A percentile compares a stretch with the other conserved stretches of the same genome.
Conservation (phyloP, 2,797 vertebrate genomes). For the Knipowitschia caucasica region DNA sequence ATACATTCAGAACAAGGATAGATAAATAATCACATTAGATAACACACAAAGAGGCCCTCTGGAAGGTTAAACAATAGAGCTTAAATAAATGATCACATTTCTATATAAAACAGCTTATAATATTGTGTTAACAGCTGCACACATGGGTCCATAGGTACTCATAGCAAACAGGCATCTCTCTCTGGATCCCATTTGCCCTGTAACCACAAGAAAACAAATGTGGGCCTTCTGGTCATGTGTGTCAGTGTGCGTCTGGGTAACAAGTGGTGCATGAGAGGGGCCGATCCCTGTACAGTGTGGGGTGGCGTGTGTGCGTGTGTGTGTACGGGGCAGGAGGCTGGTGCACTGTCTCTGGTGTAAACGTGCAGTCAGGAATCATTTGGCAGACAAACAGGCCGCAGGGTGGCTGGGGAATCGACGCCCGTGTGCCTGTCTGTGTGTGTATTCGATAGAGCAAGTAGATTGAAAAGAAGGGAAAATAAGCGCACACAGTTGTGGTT, state of each 20-base stretch:
- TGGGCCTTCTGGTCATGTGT: conserved; percentile 59
- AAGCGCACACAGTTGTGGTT: conserved; percentile 80
- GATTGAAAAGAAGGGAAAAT: conserved; percentile 41
- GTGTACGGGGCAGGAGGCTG: conserved; percentile 45
- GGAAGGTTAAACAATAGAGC: background rate
- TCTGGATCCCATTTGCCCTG: conserved; percentile 65
- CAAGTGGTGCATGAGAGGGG: conserved; percentile 68
- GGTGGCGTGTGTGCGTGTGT: conserved; percentile 48
- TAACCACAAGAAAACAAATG: conserved; percentile 72
- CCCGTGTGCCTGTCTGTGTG: conserved; percentile 60
- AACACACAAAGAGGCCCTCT: background rate
- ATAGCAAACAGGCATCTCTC: conserved; percentile 50
- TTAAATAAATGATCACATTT: background rate
- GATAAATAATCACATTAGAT: background rate
- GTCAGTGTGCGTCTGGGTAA: conserved; percentile 53
- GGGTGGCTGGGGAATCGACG: conserved; percentile 69
- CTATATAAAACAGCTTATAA: background rate
- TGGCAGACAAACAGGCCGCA: conserved; percentile 78
- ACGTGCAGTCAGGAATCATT: conserved; percentile 81
- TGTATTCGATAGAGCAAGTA: conserved; percentile 60
- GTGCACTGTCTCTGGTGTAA: conserved; percentile 77
- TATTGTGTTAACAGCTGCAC: background rate
- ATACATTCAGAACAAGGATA: no score
- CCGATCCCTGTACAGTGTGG: conserved; percentile 40
- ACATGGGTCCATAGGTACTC: conserved; percentile 25